Percentiles rank a stretch among this genome's conserved stretches.
phyloP scores from a whole-genome alignment of 1,140 invertebrate species.

The Microplitis demolitor region DNA sequence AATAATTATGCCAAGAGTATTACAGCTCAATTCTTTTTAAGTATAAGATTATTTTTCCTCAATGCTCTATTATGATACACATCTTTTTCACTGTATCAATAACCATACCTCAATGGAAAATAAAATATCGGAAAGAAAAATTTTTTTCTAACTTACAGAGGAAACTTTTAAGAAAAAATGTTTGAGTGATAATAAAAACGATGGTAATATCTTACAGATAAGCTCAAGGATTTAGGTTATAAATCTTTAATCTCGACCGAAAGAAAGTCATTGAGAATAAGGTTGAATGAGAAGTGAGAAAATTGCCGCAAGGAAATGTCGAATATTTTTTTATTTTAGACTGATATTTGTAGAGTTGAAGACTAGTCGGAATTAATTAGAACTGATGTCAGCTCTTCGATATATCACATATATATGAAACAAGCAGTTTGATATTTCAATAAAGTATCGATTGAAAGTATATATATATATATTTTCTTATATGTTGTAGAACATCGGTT shows the following conservation, averaged over 20 bases:
- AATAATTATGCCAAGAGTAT: too few species aligned
- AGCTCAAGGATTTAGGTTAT: constrained; percentile 43
- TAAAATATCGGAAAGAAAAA: neutral
- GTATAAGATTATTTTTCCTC: too few species aligned
- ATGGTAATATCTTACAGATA: constrained; percentile 47
- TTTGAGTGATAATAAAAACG: constrained; percentile 32
- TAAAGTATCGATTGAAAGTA: neutral
- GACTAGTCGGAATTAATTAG: neutral
- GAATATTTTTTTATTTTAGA: too few species aligned
- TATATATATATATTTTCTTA: too few species aligned
- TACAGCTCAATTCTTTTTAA: too few species aligned
- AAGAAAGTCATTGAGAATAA: constrained; percentile 11
- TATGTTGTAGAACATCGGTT: too few species aligned
- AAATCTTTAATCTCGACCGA: constrained; percentile 44
- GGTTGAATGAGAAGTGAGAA: neutral
- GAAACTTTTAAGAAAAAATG: neutral
- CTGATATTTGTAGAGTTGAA: neutral
- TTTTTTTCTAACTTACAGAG: neutral
- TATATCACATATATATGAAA: neutral
- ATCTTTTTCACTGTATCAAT: too few species aligned
- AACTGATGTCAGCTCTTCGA: neutral
- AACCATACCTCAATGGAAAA: too few species aligned
- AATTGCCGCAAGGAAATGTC: neutral
- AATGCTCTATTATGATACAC: too few species aligned
- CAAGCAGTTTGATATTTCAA: constrained; percentile 13